Base-by-base conservation (phyloP, 2,797 vertebrate genomes). In the Acomys russatus region DNA sequence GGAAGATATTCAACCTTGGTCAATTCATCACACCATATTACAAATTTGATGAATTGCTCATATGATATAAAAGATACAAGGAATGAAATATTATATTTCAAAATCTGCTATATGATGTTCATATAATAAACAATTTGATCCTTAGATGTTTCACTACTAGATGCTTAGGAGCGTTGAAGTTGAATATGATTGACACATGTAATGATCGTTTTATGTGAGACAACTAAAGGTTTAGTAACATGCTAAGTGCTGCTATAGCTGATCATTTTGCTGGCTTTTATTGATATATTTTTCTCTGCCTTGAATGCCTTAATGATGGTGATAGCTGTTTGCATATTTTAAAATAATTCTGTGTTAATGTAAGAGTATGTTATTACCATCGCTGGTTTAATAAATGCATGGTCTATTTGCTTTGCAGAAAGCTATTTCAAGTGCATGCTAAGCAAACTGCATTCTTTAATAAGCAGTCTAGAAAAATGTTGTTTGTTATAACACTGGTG, bases 261-360 rank as follows among this genome's bases (percentile, higher is more conserved):
- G 9, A 49, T 88, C 22, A 68, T n/a, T 78, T 93, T 92, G 66
- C 84, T 95, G 56, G 38, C 90, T 44, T 93, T 91, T 83, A 33
- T 54, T 91, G 79, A 77, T 86, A 71, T 30, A 96, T 59, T 33
- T 83, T 90, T 95, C 33, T 86, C 94, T 49, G 71, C 33, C 96
- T 92, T 84, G 59, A 83, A 85, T 76, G 78, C 59, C 83, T 33
- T 56, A 14, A 85, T 92, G 44, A 30, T 89, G 44, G 84, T 94
- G 49, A 91, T 92, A 96, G 9, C 22, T 90, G 25, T 64, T 96
- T 92, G 95, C 14, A n/a, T 94, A 95, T 95, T 94, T 96, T 87
- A 80, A 96, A 90, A 86, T 79, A 96, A 88, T 63, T 79, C 30
- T 76, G 15, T 88, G 33, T 89, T 90, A 95, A 86, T 77, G 71